Conservation (phyloP, 2,888 invertebrate species). For the Alentia gelatinosa region DNA sequence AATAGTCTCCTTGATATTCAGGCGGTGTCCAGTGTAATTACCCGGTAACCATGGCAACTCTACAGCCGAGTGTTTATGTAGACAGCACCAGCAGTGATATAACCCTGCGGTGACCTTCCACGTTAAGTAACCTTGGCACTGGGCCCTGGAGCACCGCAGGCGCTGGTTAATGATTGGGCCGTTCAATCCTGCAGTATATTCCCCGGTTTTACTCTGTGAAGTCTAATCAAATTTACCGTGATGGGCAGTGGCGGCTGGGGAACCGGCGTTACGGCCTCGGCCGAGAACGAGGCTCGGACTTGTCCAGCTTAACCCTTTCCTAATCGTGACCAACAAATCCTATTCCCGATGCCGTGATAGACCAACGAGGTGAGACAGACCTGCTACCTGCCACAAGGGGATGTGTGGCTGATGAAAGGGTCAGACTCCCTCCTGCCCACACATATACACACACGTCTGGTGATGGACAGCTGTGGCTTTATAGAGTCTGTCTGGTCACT, state of each 20-base stretch:
- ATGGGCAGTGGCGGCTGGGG: too few relatives aligned
- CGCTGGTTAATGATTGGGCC: not conserved
- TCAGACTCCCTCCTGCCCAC: too few relatives aligned
- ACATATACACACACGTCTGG: too few relatives aligned
- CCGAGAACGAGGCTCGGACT: not conserved
- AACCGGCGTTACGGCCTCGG: not conserved
- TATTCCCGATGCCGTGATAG: too few relatives aligned
- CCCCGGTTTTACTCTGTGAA: not conserved
- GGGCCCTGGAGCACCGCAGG: not conserved
- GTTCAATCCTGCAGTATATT: not conserved
- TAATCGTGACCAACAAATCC: too few relatives aligned
- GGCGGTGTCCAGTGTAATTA: not conserved
- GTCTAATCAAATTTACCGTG: not conserved
- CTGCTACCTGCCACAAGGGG: too few relatives aligned
- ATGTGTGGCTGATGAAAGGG: too few relatives aligned
- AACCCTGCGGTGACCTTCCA: not conserved
- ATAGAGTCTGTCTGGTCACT: too few relatives aligned
- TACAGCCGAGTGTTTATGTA: not conserved
- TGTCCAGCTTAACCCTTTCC: not conserved
- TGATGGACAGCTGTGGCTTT: too few relatives aligned
- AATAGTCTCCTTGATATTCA: not conserved
- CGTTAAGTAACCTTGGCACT: conserved; percentile 8
- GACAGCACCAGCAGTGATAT: not conserved
- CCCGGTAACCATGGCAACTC: not conserved
- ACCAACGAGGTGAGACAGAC: too few relatives aligned